Evolutionary conservation across 2,888 invertebrate species (phyloP).

Genomic region (Callosobruchus maculatus): DNA sequence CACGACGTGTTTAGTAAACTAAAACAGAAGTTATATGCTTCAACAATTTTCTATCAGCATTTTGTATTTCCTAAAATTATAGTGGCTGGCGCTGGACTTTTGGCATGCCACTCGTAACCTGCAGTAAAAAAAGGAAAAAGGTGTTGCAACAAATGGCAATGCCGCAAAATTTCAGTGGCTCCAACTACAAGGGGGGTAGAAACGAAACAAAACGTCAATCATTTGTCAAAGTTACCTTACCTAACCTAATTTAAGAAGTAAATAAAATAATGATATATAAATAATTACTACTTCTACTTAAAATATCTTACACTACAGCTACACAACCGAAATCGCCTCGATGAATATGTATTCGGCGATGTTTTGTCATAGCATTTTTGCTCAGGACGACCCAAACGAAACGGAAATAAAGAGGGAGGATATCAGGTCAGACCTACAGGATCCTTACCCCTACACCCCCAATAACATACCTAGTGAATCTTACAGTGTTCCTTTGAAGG

Average conservation of each 20-base stretch:
- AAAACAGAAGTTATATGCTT: too few relatives aligned
- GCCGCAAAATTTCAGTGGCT: not conserved
- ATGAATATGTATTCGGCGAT: slow-evolving; percentile 11
- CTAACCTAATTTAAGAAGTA: not conserved
- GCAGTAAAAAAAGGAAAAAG: too few relatives aligned
- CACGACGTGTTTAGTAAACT: too few relatives aligned
- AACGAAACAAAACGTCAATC: not conserved
- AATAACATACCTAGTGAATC: not conserved
- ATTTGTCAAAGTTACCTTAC: not conserved
- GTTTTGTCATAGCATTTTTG: slow-evolving; percentile 22
- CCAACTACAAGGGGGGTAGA: not conserved
- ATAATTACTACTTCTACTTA: not conserved
- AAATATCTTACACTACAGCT: not conserved
- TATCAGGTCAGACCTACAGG: not conserved
- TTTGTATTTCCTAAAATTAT: too few relatives aligned
- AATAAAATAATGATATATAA: not conserved
- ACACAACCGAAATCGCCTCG: not conserved
- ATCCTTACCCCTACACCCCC: not conserved
- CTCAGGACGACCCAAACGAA: not conserved
- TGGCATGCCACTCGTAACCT: not conserved
- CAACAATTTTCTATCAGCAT: too few relatives aligned
- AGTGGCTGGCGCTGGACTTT: too few relatives aligned
- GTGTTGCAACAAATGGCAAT: not conserved
- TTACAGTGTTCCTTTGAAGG: not conserved
- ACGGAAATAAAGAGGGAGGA: not conserved